Evolutionary conservation across 2,888 invertebrate genomes (phyloP), one percentile per base, ranked within the genome.

Genomic region (Hydropsyche betteni): DNA sequence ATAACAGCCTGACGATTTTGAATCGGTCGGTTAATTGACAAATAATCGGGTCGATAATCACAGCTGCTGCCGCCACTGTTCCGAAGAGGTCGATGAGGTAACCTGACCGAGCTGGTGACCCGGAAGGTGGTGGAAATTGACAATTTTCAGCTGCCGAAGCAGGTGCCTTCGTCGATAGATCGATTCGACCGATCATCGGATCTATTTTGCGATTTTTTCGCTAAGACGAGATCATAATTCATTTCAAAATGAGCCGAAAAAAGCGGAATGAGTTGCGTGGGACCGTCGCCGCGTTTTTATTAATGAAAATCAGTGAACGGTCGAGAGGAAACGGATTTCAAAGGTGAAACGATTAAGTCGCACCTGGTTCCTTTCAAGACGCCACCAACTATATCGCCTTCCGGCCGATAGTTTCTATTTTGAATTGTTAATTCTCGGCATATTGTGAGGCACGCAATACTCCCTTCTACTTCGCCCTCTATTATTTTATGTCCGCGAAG

Each of bases 361-460:
- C 78, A 78, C 78, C 78, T 78, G 78, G 78, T 76, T 78, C 76
- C 77, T 75, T 51, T 58, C 76, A 74, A 78, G 78, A 76, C 72
- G 74, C 75, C 71, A 52, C 74, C 76, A 38, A 78, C 74, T 78
- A 77, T 75, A 75, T 77, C 78, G 75, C 78, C 78, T 78, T 78
- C 78, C 78, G 78, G 78, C 50, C 53, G 36, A 12, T 34, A 68
- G 72, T 61, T 71, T 71, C 76, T 74, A 53, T 75, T 78, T 74
- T 76, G 75, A 69, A 78, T 76, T 74, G 78, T 69, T 74, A 74
- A 76, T 78, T 75, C 34, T 73, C 51, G 58, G 53, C 44, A 8
- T 44, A 44, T 44, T 44, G 10, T 44, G 52, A 74, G 53, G 51
- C 71, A 70, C 72, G 72, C 72, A 61, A 72, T n/a, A 8, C 68